Base-by-base conservation (phyloP, 2,113 vertebrate genomes). In the Nibea coibor region DNA sequence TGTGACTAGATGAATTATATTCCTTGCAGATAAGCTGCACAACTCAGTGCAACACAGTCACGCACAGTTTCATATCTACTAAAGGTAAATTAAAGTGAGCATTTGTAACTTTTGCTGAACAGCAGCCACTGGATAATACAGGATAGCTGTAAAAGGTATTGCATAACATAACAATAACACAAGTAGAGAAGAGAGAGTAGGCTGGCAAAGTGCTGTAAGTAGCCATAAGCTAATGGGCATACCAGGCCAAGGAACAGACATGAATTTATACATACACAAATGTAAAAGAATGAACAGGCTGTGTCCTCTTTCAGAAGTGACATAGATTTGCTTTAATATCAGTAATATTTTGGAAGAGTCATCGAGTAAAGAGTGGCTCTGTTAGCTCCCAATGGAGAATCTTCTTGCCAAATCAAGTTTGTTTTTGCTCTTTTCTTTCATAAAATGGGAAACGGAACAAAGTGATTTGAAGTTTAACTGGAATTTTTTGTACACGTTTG, bases 391-490 rank as follows among this genome's bases (percentile, higher is more conserved):
- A 51, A 4, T 66, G 31, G 65, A 54, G 15, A 31, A 35, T 48
- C 6, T 39, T 54, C 31, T 35, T 45, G 15, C 47, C 39, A 35
- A 50, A 26, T 50, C 39, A 28, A 10, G 3, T 51, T 45, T 45
- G 42, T 28, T 42, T 12, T 11, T 48, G 10, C 12, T n/a, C 0
- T 69, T 39, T 39, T 12, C 4, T 51, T 31, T 20, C 22, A 42
- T 35, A 6, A 57, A 19, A 48, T 31, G 12, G 66, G 61, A 63
- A 50, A 48, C n/a, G 10, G 51, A 59, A 39, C 35, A 39, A 39
- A 39, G 26, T 14, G 1, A 76, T 70, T 39, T 17, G 39, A 78
- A 43, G 75, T 75, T 61, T 16, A 77, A 75, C 31, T 75, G 59
- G 42, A 62, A 11, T 51, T 28, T 4, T 17, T 57, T 58, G 0